A percentile compares a stretch with the other conserved stretches of the same genome.
These are phyloP conservation scores for Hypocryptadius cinnamomeus DNA, from an alignment of 2,113 vertebrate genomes.

Conservation along the genomic window DNA sequence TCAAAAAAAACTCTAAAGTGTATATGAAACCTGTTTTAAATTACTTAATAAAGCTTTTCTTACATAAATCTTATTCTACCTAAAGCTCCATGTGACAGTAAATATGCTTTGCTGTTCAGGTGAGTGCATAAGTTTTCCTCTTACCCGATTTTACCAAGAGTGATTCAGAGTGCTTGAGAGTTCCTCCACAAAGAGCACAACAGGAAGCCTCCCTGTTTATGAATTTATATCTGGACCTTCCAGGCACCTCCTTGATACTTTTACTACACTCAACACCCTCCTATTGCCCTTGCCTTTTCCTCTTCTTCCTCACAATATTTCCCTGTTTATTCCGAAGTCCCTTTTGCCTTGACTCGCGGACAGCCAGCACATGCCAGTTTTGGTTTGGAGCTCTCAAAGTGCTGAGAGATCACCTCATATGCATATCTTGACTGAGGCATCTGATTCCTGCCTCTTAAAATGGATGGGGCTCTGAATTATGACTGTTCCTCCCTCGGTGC, in stretches of 20 bases:
- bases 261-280: background rate
- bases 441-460: background rate
- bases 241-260: background rate
- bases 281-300: background rate
- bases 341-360: background rate
- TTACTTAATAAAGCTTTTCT: background rate
- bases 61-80: background rate
- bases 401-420: background rate
- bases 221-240: background rate
- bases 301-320: background rate
- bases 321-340: background rate
- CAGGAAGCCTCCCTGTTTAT: background rate
- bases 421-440: background rate
- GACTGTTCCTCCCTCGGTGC: rapidly evolving
- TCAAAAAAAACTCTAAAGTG: background rate
- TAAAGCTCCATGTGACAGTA: background rate
- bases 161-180: background rate
- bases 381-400: background rate
- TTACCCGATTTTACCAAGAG: background rate
- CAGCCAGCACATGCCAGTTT: background rate
- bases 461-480: background rate
- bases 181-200: background rate
- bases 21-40: background rate
- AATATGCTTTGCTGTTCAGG: background rate
- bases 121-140: background rate